Evolutionary conservation across 2,888 invertebrate genomes (phyloP).

Genomic region (Eremobia ochroleuca): DNA sequence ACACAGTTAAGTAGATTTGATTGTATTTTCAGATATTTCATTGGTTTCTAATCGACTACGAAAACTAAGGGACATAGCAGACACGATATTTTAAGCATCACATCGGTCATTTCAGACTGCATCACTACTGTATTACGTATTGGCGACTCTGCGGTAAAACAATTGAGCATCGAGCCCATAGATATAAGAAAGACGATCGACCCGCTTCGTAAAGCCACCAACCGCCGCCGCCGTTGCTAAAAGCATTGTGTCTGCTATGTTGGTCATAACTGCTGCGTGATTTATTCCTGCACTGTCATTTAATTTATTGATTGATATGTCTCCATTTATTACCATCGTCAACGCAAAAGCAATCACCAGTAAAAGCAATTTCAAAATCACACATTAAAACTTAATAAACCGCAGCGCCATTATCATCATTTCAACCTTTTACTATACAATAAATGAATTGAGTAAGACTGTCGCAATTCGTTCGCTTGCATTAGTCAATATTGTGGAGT

Average conservation of each 20-base stretch:
- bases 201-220: background rate
- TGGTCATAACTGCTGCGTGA: background rate
- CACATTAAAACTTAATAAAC: conserved; percentile 47
- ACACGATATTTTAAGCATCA: background rate
- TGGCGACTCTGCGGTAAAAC: background rate
- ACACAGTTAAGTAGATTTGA: background rate
- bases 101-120: background rate
- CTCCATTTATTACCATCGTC: conserved; percentile 2
- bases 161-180: background rate
- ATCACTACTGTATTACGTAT: background rate
- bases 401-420: conserved; percentile 22
- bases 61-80: background rate
- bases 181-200: background rate
- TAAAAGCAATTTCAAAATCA: conserved; percentile 39
- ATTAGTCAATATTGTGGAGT: conserved; percentile 29
- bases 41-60: background rate
- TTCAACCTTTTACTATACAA: conserved; percentile 41
- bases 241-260: background rate
- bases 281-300: background rate
- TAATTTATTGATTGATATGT: background rate
- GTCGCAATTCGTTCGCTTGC: conserved; percentile 23
- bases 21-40: background rate
- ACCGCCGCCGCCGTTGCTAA: background rate
- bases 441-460: conserved; percentile 38
- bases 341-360: conserved; percentile 31